Conservation (phyloP, 2,797 vertebrate genomes). For the Lepus townsendii region DNA sequence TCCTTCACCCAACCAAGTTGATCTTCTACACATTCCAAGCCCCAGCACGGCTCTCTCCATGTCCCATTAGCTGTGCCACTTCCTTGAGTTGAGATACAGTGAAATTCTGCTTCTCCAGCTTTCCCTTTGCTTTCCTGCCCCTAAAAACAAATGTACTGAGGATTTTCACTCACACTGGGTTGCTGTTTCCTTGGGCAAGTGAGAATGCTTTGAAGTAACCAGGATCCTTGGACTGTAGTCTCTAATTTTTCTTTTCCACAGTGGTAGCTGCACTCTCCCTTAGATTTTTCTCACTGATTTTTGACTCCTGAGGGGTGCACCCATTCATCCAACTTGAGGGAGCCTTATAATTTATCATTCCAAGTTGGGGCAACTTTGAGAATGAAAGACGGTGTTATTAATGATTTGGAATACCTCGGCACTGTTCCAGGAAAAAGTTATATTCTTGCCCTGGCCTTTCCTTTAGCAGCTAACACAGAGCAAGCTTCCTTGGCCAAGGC, state of each 20-base stretch:
- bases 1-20: not conserved
- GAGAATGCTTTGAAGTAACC: not conserved
- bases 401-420: not conserved
- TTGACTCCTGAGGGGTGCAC: not conserved
- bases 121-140: not conserved
- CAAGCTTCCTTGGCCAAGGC: not conserved
- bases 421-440: not conserved
- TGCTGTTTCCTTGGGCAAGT: not conserved
- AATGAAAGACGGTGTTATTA: not conserved
- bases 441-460: not conserved
- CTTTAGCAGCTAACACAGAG: not conserved
- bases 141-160: not conserved
- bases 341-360: not conserved
- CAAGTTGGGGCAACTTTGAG: not conserved
- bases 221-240: not conserved
- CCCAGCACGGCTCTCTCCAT: not conserved
- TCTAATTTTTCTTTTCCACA: not conserved
- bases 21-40: not conserved
- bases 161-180: not conserved
- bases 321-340: not conserved
- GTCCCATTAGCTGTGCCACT: not conserved
- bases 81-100: not conserved
- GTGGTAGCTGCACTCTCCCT: not conserved
- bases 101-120: not conserved
- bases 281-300: not conserved